Base-by-base conservation (phyloP, 2,888 invertebrate species). In the Homarus gammarus region DNA sequence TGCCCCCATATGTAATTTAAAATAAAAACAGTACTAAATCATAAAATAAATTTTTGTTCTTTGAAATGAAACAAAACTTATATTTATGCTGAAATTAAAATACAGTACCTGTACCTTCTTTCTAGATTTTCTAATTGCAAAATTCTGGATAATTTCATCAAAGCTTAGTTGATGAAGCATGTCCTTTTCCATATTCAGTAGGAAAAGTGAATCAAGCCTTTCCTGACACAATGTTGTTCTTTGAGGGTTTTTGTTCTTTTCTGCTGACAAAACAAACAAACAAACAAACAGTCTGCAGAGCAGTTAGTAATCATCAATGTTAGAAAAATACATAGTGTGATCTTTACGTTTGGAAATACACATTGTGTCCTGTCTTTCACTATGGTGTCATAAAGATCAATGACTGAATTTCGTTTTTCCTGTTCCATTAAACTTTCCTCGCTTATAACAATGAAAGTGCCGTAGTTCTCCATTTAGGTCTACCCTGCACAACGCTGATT, bases 371-470 rank as follows among this genome's bases (percentile, higher is more conserved):
- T 75, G 75, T 36, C 75, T 75, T 75, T 38, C 38, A 36, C 27
- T 36, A 75, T 33, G 8, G 38, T n/a, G n/a, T 75, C 18, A 75
- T 75, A 38, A 75, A 15, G 75, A 36, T 75, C 38, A 75, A 31
- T 38, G 75, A 31, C 33, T 75, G 75, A 75, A 75, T 75, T 38
- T 27, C 18, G 18, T 75, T 75, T 75, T 75, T 75, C n/a, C n/a
- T n/a, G n/a, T n/a, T n/a, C n/a, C 75, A 38, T 38, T 27, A 75
- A 75, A 75, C 75, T 75, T 75, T 36, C 6, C n/a, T 12, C 38
- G 33, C 75, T 8, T 75, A 75, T 38, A 75, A 36, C 36, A 75
- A 18, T 75, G 75, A 36, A 75, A 38, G 27, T 75, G 75, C 33
- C 18, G 75, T 6, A 75, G 27, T 38, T 75, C 75, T 36, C 36